A percentile compares a stretch with the other conserved stretches of the same genome.
phyloP scores from a whole-genome alignment of 1,140 invertebrate genomes.

The Bombus consobrinus region DNA sequence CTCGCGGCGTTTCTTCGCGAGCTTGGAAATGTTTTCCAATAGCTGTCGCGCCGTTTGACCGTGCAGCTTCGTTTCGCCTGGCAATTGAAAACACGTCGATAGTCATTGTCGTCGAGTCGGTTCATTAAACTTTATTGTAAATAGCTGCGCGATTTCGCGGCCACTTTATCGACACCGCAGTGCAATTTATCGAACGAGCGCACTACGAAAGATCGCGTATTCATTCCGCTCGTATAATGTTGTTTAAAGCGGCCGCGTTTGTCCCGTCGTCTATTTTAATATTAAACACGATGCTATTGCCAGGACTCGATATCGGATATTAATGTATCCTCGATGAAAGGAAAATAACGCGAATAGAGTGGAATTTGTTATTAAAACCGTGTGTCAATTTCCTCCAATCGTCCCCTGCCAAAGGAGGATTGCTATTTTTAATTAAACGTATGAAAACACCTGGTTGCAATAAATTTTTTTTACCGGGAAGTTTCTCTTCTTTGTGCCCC shows the following conservation, averaged over 20 bases:
- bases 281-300: not conserved
- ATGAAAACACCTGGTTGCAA: not conserved
- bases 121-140: conserved; percentile 6
- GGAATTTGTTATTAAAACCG: not conserved
- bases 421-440: not conserved
- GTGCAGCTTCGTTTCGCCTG: not conserved
- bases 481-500: too few relatives aligned
- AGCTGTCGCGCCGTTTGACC: not conserved
- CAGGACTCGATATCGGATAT: not conserved
- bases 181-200: not conserved
- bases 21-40: conserved; percentile 13
- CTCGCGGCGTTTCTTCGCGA: not conserved
- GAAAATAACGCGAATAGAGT: not conserved
- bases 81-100: not conserved
- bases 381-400: not conserved
- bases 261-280: not conserved
- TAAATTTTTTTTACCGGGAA: not conserved
- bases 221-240: not conserved
- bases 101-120: not conserved
- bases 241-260: not conserved
- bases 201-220: not conserved
- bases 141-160: not conserved
- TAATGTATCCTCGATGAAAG: not conserved
- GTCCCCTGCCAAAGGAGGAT: not conserved
- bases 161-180: not conserved